Base-by-base conservation (phyloP, 2,797 vertebrate species). In the Cottoperca gobio region DNA sequence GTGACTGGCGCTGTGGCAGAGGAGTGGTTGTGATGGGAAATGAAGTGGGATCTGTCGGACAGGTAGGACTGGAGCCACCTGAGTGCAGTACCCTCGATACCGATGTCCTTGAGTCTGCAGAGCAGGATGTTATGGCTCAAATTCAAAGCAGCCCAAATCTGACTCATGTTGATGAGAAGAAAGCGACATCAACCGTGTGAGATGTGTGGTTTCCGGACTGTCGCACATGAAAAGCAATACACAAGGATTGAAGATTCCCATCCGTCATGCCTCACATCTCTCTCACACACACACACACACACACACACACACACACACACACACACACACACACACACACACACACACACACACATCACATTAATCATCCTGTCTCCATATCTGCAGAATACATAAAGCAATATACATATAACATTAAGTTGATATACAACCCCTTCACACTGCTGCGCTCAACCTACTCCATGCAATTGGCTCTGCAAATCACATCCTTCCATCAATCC, bases 331-430 rank as follows among this genome's bases (percentile, higher is more conserved):
- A 10, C 43, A 45, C 19, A 45, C 19, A 45, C 19, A 45, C 59
- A 45, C 40, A 43, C 54, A 53, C 24, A 16, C 24, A 13, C 12
- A 80, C 64, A 60, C 61, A 60, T 40, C n/a, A 59, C 73, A 83
- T 74, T 62, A 59, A 87, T 86, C 73, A 78, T 35, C 23, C 81
- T 76, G 70, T 77, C 79, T 79, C 23, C 37, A 39, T 26, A 65
- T 83, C 54, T 58, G 66, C 78, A 74, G 76, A 43, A n/a, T 7
- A 70, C 62, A 65, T 58, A 76, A 72, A 85, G 62, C 63, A 67
- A 77, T 76, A 86, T 85, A 71, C 76, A 75, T 72, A 68, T 68
- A 72, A 16, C 74, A 83, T 87, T 73, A 85, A 76, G 62, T 68
- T 89, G 86, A 92, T 82, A 46, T 84, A 88, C 53, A 50, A 19